phyloP scores from a whole-genome alignment of 2,797 vertebrate genomes.

The Sus cebifrons region DNA sequence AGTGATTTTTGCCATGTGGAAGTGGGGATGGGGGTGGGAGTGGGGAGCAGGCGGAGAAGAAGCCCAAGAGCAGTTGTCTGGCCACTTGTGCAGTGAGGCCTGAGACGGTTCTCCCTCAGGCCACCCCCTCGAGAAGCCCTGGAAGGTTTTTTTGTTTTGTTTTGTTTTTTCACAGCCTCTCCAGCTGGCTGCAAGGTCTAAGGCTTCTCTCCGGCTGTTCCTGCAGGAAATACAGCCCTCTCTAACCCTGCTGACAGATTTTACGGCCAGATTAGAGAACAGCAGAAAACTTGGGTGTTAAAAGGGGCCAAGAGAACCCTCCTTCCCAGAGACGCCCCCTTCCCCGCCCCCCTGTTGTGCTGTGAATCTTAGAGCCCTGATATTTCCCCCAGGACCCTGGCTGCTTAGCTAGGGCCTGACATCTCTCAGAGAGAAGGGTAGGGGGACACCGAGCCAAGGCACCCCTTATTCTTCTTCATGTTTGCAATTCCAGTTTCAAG shows the following conservation, averaged over 20 bases:
- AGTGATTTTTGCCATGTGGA: constrained; percentile 4
- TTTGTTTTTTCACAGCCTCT: constrained; percentile 11
- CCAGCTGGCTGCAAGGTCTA: constrained; percentile 42
- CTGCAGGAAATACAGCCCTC: constrained; percentile 76
- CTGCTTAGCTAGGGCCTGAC: constrained; percentile 14
- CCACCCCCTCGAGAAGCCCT: not conserved
- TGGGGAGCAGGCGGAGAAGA: not conserved
- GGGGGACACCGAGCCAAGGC: constrained; percentile 26
- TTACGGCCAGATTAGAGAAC: constrained; percentile 83
- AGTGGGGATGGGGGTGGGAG: not conserved
- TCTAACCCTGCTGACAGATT: constrained; percentile 85
- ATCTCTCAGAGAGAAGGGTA: not conserved
- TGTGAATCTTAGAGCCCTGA: constrained; percentile 35
- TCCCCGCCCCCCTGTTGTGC: not conserved
- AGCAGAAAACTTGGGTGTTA: constrained; percentile 83
- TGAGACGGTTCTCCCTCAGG: not conserved
- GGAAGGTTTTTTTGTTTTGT: not conserved
- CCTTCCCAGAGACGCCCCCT: not conserved
- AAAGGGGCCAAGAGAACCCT: constrained; percentile 55
- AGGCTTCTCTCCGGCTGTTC: not conserved
- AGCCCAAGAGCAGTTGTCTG: not conserved
- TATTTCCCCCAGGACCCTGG: not conserved
- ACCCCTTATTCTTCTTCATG: constrained; percentile 49
- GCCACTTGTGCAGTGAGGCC: constrained; percentile 14
- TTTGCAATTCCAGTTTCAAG: constrained; percentile 52